Base-by-base conservation (phyloP, 2,113 vertebrate species). In the Girardinichthys multiradiatus region DNA sequence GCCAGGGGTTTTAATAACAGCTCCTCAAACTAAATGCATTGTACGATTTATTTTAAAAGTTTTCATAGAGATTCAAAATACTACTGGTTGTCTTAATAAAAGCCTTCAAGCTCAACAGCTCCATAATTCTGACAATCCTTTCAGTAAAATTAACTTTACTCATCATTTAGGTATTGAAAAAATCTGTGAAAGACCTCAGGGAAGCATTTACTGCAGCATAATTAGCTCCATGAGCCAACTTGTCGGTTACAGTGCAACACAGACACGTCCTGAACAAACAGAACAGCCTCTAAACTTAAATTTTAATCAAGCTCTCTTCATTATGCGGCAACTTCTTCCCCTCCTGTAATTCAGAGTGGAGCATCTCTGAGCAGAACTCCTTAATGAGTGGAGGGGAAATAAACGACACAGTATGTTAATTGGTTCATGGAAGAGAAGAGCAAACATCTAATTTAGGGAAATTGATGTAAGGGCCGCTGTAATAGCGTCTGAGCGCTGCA, bases 321-420 rank as follows among this genome's bases (percentile, higher is more conserved):
- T 88, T 88, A 85, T 37, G 76, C 77, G 2, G 48, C 13, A 31
- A 31, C 42, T 77, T 73, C 48, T n/a, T 57, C n/a, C n/a, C 68
- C 79, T 30, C 45, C 75, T 70, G 70, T 63, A 63, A 81, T 79
- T 57, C n/a, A 66, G 71, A 84, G 77, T 4, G 14, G 65, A 80
- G 77, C 57, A 57, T 89, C 86, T 84, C 19, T 2, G 66, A 72
- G 84, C 78, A 29, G 60, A 64, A 83, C 76, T 87, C 79, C 42
- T 70, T 89, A 89, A 86, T 85, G 78, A 90, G 83, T 15, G 84
- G 35, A 57, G 62, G 67, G 24, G 24, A 3, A 54, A 54, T 21
- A 54, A 85, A 74, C 79, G 70, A 83, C 89, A 87, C 81, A 85
- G 73, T 77, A 81, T 80, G 87, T 84, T 91, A 90, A 92, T 90